Percentiles rank a stretch among this genome's conserved stretches.
Evolutionary conservation across 2,113 vertebrate species (phyloP).

Genomic region (Phrynosoma blainvillii): DNA sequence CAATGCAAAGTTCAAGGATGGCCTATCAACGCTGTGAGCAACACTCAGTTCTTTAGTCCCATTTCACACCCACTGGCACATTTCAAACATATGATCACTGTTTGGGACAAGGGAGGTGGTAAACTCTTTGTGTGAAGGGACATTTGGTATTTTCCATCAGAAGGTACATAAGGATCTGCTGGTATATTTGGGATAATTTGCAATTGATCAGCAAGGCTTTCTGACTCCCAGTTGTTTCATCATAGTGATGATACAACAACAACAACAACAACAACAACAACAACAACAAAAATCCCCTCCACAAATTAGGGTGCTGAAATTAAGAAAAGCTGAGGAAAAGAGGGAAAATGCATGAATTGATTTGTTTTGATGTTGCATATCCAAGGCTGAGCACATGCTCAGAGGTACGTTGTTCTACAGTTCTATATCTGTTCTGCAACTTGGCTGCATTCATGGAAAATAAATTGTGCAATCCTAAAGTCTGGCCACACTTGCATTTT

Average conservation of each 20-base stretch:
- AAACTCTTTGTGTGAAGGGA: neutral
- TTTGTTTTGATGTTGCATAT: neutral
- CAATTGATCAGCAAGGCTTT: neutral
- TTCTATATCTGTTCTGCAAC: neutral
- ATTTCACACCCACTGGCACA: neutral
- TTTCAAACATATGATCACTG: neutral
- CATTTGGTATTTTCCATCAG: neutral
- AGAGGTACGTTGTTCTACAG: neutral
- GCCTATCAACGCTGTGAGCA: neutral
- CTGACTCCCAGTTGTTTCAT: neutral
- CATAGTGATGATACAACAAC: neutral
- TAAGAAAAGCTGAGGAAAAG: neutral
- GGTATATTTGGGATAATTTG: neutral
- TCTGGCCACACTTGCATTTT: no score
- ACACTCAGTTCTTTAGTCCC: neutral
- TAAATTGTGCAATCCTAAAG: no score
- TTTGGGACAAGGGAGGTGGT: neutral
- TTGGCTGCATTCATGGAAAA: no score
- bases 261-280: no score
- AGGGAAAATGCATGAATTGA: neutral
- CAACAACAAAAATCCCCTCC: no score
- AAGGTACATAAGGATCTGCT: neutral
- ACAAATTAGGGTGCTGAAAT: neutral
- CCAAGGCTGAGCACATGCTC: neutral
- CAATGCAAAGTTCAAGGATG: neutral